Conservation (phyloP, 53 echinoderm and acorn worm species). For the Temnopleurus reevesii region DNA sequence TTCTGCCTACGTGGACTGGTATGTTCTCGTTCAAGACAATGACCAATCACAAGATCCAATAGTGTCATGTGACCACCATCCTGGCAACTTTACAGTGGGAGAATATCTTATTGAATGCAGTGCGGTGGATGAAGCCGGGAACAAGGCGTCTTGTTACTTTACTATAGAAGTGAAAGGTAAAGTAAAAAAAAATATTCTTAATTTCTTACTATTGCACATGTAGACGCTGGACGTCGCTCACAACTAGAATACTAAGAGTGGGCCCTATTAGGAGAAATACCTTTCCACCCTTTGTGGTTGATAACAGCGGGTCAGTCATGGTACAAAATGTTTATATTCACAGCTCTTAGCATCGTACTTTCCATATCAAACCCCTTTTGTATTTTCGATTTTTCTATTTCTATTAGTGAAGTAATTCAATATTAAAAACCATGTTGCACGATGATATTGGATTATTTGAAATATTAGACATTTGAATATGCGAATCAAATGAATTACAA, state of each 20-base stretch:
- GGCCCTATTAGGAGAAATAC: too few relatives aligned
- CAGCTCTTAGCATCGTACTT: neutral
- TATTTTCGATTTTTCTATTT: too few relatives aligned
- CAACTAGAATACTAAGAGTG: too few relatives aligned
- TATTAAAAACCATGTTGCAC: too few relatives aligned
- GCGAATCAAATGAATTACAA: too few relatives aligned
- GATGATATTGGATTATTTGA: too few relatives aligned
- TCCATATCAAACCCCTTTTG: neutral
- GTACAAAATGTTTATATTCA: neutral
- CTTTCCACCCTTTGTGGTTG: too few relatives aligned
- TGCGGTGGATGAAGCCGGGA: neutral
- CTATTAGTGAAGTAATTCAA: too few relatives aligned
- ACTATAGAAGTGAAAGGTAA: conserved; percentile 15
- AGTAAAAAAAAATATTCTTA: neutral
- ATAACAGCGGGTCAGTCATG: neutral
- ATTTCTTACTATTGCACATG: too few relatives aligned
- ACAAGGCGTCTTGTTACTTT: neutral
- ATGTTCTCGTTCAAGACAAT: neutral
- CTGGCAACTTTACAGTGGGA: neutral
- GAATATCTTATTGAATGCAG: neutral
- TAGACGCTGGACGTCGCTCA: too few relatives aligned
- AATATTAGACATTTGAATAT: too few relatives aligned
- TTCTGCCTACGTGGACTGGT: neutral
- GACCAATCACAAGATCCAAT: neutral
- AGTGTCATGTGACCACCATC: neutral